Evolutionary conservation across 2,888 invertebrate species (phyloP).

Genomic region (Melanostoma scalare): DNA sequence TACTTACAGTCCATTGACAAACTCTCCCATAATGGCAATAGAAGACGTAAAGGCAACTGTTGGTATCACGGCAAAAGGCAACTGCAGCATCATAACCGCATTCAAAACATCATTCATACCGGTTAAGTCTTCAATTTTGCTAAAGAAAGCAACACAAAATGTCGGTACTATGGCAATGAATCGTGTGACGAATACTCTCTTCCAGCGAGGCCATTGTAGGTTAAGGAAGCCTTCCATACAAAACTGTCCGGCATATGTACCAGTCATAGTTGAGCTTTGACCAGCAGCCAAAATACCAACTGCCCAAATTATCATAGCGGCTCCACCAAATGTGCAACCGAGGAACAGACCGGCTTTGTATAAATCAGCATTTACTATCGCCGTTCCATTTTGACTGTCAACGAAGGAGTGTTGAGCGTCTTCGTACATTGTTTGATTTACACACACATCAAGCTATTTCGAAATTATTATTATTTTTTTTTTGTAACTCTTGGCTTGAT

Average conservation of each 20-base stretch:
- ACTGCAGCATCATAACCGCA: conserved; percentile 92
- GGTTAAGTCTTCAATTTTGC: conserved; percentile 87
- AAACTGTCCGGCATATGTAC: conserved; percentile 94
- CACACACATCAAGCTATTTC: conserved; percentile 79
- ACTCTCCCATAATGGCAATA: conserved; percentile 91
- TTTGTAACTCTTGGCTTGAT: background rate
- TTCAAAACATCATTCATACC: conserved; percentile 93
- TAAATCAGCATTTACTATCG: conserved; percentile 86
- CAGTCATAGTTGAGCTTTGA: conserved; percentile 93
- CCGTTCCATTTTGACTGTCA: conserved; percentile 81
- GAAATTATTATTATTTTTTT: background rate
- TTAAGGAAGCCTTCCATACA: conserved; percentile 95
- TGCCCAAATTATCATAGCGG: conserved; percentile 93
- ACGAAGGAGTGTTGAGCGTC: conserved; percentile 80
- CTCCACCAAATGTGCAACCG: conserved; percentile 89
- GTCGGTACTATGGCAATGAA: conserved; percentile 90
- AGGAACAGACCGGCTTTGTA: conserved; percentile 89
- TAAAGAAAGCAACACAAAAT: conserved; percentile 87
- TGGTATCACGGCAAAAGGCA: conserved; percentile 94
- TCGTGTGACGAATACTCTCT: conserved; percentile 91
- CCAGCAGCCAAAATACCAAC: conserved; percentile 89
- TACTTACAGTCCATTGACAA: conserved; percentile 89
- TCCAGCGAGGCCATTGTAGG: conserved; percentile 93
- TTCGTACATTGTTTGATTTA: conserved; percentile 79
- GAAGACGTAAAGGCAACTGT: conserved; percentile 93